These are phyloP conservation scores for Sphenodon punctatus DNA, from an alignment of 2,797 vertebrate genomes.

Conservation along the genomic window DNA sequence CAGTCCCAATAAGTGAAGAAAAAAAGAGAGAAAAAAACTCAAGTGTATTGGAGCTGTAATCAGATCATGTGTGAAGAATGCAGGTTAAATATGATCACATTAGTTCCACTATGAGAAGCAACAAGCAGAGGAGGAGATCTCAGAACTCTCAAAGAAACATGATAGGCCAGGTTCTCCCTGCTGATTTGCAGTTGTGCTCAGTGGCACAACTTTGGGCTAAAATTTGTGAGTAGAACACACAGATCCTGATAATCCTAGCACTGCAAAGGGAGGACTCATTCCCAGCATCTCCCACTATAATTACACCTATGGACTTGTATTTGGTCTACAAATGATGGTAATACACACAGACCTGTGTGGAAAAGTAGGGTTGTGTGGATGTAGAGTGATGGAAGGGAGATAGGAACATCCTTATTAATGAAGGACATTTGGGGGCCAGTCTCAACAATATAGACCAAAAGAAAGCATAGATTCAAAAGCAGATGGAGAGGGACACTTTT, in stretches of 20 bases:
- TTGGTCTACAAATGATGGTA: background rate
- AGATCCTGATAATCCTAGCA: too few species aligned
- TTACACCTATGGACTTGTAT: too few species aligned
- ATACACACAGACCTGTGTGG: background rate
- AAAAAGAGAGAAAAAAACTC: slow-evolving; percentile 25
- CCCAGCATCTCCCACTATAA: too few species aligned
- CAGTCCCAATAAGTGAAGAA: slow-evolving; percentile 29
- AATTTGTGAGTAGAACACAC: too few species aligned
- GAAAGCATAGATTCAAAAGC: background rate
- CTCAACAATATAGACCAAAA: background rate
- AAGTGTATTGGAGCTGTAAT: slow-evolving; percentile 47
- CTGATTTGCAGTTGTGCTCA: background rate
- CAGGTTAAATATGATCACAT: slow-evolving; percentile 40
- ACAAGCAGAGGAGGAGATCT: background rate
- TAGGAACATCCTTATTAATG: fast-evolving
- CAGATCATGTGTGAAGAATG: slow-evolving; percentile 65
- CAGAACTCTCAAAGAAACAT: background rate
- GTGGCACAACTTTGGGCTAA: too few species aligned
- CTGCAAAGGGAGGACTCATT: too few species aligned
- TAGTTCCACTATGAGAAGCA: background rate
- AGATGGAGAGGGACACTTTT: background rate
- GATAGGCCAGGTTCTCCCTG: background rate
- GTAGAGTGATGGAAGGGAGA: fast-evolving
- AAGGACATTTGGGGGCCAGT: background rate
- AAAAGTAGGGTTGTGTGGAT: background rate